Base-by-base conservation (phyloP, 2,113 vertebrate genomes). In the Cichladusa arquata region DNA sequence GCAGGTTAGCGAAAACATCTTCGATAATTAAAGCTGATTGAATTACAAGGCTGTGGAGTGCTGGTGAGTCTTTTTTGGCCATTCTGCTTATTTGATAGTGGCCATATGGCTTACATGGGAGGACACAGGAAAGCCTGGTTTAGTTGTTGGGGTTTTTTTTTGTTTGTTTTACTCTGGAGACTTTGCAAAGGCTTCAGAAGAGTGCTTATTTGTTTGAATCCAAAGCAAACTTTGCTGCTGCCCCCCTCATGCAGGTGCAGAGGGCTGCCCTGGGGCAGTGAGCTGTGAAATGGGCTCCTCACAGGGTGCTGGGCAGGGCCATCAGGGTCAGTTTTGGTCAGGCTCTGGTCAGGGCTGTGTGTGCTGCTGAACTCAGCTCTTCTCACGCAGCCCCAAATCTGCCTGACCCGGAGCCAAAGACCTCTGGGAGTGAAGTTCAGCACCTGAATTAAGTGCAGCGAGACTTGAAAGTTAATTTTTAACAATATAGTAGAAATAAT, bases 1-100 rank as follows among this genome's bases (percentile, higher is more conserved):
- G 13, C 14, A 71, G 65, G 80, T 84, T 94, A 79, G 67, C 1
- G 0, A 48, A 78, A 94, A 81, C 80, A 47, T 67, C 79, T 78
- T 9, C 0, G 9, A 24, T 74, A 67, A 95, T 96, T 88, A 86
- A 93, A 94, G 81, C 80, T 50, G 90, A 94, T 88, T 84, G 85
- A 93, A 95, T 90, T 93, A 86, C 85, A 60, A 14, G 82, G 81
- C 56, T 31, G 47, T 47, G 72, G 44, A 81, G 48, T 29, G 14
- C 51, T 56, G 67, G 40, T 74, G 88, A n/a, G 67, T 51, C 25
- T 60, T 28, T 92, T 92, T 48, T 67, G 10, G 61, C 48, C 47
- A 14, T 78, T 80, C 80, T 90, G 56, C 60, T 67, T 60, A 22
- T 86, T 95, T 88, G 72, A 40, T 53, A 19, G 5, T 42, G 25